phyloP scores from a whole-genome alignment of 2,113 vertebrate species.

The Daubentonia madagascariensis region DNA sequence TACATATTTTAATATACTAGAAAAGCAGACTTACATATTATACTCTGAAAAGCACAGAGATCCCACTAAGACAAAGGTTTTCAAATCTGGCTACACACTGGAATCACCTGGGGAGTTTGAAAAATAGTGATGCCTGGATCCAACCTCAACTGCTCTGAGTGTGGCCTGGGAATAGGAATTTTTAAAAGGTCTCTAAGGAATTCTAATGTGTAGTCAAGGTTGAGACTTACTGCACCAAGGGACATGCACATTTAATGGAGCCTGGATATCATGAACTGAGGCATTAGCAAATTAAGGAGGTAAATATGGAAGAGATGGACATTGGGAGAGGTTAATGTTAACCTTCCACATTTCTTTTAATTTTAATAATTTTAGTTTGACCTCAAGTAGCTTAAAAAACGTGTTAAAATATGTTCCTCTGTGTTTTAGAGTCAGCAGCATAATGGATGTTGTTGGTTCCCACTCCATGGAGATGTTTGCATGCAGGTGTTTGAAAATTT shows the following conservation, averaged over 20 bases:
- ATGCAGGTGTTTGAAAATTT: neutral
- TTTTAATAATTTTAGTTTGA: neutral
- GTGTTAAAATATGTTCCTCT: neutral
- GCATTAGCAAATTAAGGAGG: neutral
- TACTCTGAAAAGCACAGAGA: neutral
- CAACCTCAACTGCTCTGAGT: neutral
- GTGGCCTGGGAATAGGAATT: neutral
- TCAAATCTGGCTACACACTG: neutral
- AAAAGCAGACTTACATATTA: neutral
- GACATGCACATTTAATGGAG: rapidly evolving
- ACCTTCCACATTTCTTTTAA: neutral
- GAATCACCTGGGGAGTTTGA: neutral
- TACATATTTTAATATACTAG: neutral
- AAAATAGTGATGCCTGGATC: neutral
- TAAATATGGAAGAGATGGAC: neutral
- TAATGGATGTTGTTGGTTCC: neutral
- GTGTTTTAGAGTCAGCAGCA: neutral
- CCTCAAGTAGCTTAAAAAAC: neutral
- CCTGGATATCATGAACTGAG: neutral
- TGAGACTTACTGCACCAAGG: neutral
- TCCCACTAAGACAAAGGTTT: neutral
- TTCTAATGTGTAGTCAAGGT: neutral
- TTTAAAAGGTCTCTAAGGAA: neutral
- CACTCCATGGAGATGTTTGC: neutral
- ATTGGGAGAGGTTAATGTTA: neutral